A percentile compares a stretch with the other conserved stretches of the same genome.
These are phyloP conservation scores for Vesta saturnalis DNA, from an alignment of 2,888 invertebrate genomes.

Conservation along the genomic window DNA sequence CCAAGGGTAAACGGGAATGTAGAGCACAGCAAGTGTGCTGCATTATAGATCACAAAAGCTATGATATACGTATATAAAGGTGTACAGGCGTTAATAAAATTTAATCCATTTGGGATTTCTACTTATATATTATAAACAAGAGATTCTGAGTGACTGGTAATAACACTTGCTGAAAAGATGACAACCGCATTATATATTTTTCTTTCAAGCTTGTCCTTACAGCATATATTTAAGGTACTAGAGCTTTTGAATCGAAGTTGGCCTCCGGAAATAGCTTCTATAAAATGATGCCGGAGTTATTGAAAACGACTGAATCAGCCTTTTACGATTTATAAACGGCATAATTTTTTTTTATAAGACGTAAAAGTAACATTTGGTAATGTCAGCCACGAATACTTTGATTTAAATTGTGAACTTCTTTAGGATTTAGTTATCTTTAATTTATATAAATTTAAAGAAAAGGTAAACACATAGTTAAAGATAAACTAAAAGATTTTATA, in stretches of 20 bases:
- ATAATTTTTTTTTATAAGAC: conserved; percentile 8
- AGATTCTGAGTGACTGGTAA: conserved; percentile 11
- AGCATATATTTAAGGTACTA: not conserved
- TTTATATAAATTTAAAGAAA: too few relatives aligned
- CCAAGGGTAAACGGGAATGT: conserved; percentile 39
- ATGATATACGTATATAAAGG: conserved; percentile 21
- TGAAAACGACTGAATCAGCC: conserved; percentile 13
- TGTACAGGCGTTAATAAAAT: conserved; percentile 30
- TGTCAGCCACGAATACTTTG: conserved; percentile 9
- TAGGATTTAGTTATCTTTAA: too few relatives aligned
- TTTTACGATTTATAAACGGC: conserved; percentile 7
- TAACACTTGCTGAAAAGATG: conserved; percentile 8
- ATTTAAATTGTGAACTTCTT: not conserved
- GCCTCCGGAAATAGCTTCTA: conserved; percentile 2
- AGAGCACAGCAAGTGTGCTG: conserved; percentile 32
- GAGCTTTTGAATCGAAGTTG: conserved; percentile 2
- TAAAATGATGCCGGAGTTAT: conserved; percentile 6
- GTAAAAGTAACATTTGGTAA: conserved; percentile 11
- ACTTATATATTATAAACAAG: too few relatives aligned
- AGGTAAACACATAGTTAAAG: too few relatives aligned
- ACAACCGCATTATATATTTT: conserved; percentile 14
- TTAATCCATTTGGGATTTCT: conserved; percentile 13
- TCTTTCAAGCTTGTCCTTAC: not conserved
- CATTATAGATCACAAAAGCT: conserved; percentile 38
- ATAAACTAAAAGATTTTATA: too few relatives aligned